These are phyloP conservation scores for Colostygia pectinataria DNA, from an alignment of 2,888 invertebrate species.

Conservation along the genomic window DNA sequence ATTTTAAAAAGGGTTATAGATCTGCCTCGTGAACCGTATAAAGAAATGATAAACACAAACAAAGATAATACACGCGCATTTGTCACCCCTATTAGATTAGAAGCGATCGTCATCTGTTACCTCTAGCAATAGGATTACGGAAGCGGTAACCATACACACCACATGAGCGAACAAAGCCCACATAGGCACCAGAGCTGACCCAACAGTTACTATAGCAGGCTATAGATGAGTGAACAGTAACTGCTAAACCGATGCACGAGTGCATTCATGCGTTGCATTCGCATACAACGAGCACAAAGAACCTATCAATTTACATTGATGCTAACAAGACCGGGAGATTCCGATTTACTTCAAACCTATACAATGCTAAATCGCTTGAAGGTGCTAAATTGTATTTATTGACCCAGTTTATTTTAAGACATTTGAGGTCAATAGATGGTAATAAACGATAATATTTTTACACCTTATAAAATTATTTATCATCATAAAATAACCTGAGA, in stretches of 20 bases:
- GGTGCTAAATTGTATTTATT: constrained; percentile 1
- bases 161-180: constrained; percentile 28
- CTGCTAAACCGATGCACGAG: constrained; percentile 16
- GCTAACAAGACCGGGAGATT: constrained; percentile 23
- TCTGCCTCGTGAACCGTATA: too few relatives aligned
- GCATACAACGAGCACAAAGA: constrained; percentile 36
- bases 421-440: constrained; percentile 3
- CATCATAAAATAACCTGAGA: too few relatives aligned
- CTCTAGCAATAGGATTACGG: constrained; percentile 23
- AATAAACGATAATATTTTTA: not conserved
- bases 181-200: constrained; percentile 11
- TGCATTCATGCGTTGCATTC: constrained; percentile 35
- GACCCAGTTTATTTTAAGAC: constrained; percentile 2
- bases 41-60: too few relatives aligned
- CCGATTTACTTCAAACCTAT: constrained; percentile 11
- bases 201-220: constrained; percentile 1
- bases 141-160: constrained; percentile 23
- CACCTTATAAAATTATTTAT: too few relatives aligned
- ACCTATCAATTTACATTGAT: constrained; percentile 41
- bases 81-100: not conserved
- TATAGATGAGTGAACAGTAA: constrained; percentile 6
- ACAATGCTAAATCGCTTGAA: constrained; percentile 3
- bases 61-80: too few relatives aligned
- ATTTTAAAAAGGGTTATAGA: too few relatives aligned
- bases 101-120: constrained; percentile 12